Evolutionary conservation across 2,113 vertebrate species (phyloP).

Genomic region (Ardeotis arabs): DNA sequence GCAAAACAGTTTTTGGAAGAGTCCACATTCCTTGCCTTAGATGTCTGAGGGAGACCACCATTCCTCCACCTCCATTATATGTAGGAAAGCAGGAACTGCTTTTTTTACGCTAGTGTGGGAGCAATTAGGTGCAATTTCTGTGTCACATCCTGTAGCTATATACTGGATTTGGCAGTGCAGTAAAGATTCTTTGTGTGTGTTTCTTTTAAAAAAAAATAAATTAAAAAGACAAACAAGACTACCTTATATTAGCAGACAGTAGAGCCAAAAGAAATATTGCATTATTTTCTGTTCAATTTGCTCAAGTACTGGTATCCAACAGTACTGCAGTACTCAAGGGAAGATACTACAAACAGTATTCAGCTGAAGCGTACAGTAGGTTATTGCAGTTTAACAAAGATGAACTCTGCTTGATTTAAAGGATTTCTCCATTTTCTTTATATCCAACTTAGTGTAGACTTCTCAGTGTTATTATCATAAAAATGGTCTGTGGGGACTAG

Average conservation of each 20-base stretch:
- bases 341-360: conserved; percentile 29
- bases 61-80: background rate
- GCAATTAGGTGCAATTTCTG: background rate
- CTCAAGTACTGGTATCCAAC: background rate
- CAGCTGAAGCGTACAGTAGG: conserved; percentile 17
- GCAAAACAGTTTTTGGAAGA: background rate
- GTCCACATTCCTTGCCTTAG: background rate
- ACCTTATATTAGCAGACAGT: background rate
- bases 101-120: background rate
- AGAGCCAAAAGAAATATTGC: background rate
- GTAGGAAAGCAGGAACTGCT: background rate
- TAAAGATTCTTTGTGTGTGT: background rate
- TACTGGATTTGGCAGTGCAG: background rate
- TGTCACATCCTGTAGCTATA: background rate
- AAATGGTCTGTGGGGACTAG: conserved; percentile 7
- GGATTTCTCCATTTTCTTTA: conserved; percentile 48
- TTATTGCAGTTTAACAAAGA: conserved; percentile 52
- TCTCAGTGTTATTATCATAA: conserved; percentile 11
- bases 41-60: background rate
- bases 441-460: conserved; percentile 18
- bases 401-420: conserved; percentile 52
- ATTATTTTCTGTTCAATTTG: conserved; percentile 43
- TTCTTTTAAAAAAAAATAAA: conserved; percentile 9
- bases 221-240: background rate
- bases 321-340: conserved; percentile 2